Evolutionary conservation across 2,113 vertebrate species (phyloP).

Genomic region (Corythornis madagascariensis): DNA sequence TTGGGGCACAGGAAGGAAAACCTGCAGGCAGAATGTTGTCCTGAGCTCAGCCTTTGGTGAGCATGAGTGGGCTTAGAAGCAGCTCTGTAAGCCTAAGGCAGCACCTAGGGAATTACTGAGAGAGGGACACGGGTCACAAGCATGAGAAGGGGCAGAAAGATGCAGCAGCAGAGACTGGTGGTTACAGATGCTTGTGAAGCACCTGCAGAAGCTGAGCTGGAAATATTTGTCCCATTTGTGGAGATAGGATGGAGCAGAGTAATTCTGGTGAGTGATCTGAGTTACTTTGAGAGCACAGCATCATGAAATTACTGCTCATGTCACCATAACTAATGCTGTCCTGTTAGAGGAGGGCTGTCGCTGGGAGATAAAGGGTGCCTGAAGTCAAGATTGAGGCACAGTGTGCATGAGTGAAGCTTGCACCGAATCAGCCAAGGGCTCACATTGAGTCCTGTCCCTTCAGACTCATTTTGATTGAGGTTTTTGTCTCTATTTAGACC

Average conservation of each 20-base stretch:
- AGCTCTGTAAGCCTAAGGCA: fast-evolving
- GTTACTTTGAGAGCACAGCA: not conserved
- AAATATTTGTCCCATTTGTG: not conserved
- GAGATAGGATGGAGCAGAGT: not conserved
- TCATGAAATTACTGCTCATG: not conserved
- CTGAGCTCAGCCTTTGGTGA: not conserved
- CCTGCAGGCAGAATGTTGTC: not conserved
- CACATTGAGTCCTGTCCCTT: not conserved
- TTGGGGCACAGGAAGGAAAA: not conserved
- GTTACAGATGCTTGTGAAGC: not conserved
- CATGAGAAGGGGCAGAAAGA: not conserved
- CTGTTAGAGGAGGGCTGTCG: not conserved
- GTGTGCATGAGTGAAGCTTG: not conserved
- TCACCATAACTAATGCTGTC: not conserved
- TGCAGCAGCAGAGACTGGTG: not conserved
- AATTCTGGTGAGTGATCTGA: not conserved
- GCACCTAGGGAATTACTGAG: not conserved
- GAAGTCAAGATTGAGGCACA: not conserved
- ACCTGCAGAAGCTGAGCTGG: not conserved
- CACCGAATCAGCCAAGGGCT: not conserved
- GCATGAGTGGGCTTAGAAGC: not conserved
- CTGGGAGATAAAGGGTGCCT: not conserved
- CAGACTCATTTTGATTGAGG: not conserved
- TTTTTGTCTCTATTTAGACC: not conserved
- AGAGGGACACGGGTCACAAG: fast-evolving